phyloP scores from a whole-genome alignment of 2,797 vertebrate species.

The Prunella strophiata region DNA sequence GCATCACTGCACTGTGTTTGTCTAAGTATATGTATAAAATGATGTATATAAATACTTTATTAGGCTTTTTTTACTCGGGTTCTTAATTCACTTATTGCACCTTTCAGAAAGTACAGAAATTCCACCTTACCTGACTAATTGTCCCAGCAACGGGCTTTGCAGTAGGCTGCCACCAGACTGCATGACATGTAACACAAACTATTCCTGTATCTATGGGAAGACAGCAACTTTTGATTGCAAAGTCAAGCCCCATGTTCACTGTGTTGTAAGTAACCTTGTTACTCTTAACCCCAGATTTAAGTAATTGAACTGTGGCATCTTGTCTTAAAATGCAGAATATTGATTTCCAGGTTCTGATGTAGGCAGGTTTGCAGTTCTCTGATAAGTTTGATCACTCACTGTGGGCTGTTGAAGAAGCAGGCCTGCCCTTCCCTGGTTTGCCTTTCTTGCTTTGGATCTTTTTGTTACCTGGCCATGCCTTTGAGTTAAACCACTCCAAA shows the following conservation, averaged over 20 bases:
- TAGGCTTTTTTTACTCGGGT: accelerated
- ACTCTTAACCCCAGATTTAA: not conserved
- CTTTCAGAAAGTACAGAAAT: constrained; percentile 75
- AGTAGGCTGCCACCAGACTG: constrained; percentile 87
- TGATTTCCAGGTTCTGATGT: not conserved
- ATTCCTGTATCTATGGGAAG: constrained; percentile 91
- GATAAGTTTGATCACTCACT: accelerated
- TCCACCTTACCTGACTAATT: constrained; percentile 77
- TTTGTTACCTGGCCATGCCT: not conserved
- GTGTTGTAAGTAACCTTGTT: constrained; percentile 84
- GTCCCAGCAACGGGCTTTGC: constrained; percentile 91
- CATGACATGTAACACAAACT: constrained; percentile 84
- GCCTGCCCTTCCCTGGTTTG: not conserved
- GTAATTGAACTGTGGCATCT: not conserved
- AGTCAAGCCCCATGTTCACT: constrained; percentile 86
- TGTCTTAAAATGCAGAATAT: not conserved
- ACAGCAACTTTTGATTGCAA: constrained; percentile 83
- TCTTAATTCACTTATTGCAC: not conserved
- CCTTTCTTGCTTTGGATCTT: not conserved
- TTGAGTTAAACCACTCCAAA: not conserved
- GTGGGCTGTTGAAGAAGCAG: not conserved
- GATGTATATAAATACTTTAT: accelerated
- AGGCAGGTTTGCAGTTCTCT: not conserved
- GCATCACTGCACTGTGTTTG: accelerated
- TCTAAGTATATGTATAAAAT: not conserved